These are phyloP conservation scores for Diaphora mendica DNA, from an alignment of 2,888 invertebrate genomes.

Conservation along the genomic window DNA sequence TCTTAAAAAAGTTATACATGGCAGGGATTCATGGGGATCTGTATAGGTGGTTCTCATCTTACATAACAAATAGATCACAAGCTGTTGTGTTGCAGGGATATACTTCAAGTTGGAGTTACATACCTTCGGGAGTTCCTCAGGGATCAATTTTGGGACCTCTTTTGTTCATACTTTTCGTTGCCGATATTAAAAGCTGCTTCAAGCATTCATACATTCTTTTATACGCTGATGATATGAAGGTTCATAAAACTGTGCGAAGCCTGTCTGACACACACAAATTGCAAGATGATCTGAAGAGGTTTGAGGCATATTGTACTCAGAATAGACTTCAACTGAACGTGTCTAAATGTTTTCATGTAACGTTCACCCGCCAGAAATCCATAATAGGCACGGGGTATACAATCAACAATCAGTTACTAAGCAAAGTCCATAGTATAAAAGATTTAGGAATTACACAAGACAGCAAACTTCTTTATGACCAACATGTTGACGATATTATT, in stretches of 20 bases:
- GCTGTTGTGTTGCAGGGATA: conserved; percentile 7
- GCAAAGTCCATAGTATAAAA: background rate
- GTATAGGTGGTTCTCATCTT: conserved; percentile 9
- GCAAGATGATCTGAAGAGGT: background rate
- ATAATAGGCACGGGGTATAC: background rate
- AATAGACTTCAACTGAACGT: conserved; percentile 3
- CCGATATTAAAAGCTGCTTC: too few species aligned
- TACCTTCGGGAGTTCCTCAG: conserved; percentile 5
- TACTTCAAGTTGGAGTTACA: background rate
- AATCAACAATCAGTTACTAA: background rate
- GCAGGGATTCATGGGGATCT: background rate
- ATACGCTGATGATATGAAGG: conserved; percentile 1
- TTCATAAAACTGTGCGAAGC: background rate
- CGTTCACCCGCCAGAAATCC: background rate
- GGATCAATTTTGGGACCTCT: background rate
- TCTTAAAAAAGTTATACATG: background rate
- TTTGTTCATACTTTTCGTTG: too few species aligned
- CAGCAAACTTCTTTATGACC: conserved; percentile 5
- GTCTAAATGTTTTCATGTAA: background rate
- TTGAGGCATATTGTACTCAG: background rate
- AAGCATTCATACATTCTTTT: background rate
- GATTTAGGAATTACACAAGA: conserved; percentile 1
- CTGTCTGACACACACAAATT: background rate
- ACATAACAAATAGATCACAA: conserved; percentile 2
- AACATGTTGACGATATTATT: background rate